These are phyloP conservation scores for Nemoura dubitans DNA, from an alignment of 2,888 invertebrate genomes.

Conservation along the genomic window DNA sequence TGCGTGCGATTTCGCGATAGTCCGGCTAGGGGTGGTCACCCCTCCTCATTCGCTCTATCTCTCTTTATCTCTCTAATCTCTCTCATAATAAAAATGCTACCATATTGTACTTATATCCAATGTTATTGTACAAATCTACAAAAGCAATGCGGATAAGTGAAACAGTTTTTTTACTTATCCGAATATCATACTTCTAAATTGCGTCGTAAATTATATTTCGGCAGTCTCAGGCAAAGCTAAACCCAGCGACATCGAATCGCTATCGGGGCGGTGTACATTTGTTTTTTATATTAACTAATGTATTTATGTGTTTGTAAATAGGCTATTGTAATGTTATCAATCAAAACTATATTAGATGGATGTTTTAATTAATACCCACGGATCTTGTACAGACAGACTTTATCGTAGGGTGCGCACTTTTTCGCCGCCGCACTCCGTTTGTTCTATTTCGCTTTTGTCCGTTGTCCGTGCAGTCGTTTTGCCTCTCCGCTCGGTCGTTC, in stretches of 20 bases:
- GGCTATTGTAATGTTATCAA: slow-evolving; percentile 12
- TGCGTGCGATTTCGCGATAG: slow-evolving; percentile 13
- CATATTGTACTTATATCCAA: slow-evolving; percentile 63
- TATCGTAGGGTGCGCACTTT: not conserved
- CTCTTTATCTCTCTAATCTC: slow-evolving; percentile 56
- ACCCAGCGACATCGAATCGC: not conserved
- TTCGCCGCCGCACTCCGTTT: not conserved
- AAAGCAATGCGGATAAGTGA: slow-evolving; percentile 1
- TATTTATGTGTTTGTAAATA: slow-evolving; percentile 3
- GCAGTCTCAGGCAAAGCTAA: not conserved
- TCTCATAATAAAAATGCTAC: slow-evolving; percentile 55
- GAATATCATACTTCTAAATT: slow-evolving; percentile 7
- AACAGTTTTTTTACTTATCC: not conserved
- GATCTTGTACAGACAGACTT: slow-evolving; percentile 3
- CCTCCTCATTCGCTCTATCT: slow-evolving; percentile 52
- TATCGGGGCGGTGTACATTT: not conserved
- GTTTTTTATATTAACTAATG: slow-evolving; percentile 3
- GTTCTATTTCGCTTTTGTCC: slow-evolving; percentile 21
- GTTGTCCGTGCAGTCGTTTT: slow-evolving; percentile 18
- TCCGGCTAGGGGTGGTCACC: slow-evolving; percentile 25
- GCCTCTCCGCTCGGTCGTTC: not conserved
- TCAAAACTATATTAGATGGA: not conserved
- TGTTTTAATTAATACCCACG: not conserved
- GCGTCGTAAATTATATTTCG: not conserved
- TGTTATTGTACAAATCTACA: slow-evolving; percentile 61